phyloP scores from a whole-genome alignment of 2,113 vertebrate species.

The Crotalus viridis region DNA sequence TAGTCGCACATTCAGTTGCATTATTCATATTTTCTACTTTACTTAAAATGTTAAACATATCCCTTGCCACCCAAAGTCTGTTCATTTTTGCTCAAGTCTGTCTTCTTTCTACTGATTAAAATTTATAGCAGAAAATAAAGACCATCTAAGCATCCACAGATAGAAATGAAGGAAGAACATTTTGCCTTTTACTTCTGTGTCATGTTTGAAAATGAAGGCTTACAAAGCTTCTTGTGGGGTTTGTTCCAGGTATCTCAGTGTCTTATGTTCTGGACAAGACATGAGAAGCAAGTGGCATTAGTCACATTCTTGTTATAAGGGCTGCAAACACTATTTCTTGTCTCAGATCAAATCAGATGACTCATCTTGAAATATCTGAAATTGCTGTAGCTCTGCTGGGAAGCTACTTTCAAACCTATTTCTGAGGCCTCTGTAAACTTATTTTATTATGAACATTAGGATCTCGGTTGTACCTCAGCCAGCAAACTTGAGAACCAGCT shows the following conservation, averaged over 20 bases:
- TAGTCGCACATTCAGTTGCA: not conserved
- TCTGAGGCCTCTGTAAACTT: not conserved
- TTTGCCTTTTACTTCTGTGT: not conserved
- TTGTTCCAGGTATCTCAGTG: not conserved
- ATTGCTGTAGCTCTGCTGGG: not conserved
- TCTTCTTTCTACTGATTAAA: not conserved
- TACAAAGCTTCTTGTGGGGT: not conserved
- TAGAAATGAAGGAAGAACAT: not conserved
- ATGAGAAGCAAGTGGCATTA: not conserved
- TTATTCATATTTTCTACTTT: not conserved
- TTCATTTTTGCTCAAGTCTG: not conserved
- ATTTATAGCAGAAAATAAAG: not conserved
- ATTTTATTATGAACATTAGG: not conserved
- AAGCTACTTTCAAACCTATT: not conserved
- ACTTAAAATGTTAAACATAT: not conserved
- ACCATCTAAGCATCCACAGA: not conserved
- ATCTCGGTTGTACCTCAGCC: not conserved
- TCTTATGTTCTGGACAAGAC: not conserved
- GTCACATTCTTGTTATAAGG: not conserved
- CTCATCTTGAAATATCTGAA: not conserved
- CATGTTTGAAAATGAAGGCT: not conserved
- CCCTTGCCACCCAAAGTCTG: not conserved
- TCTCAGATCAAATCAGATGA: not conserved
- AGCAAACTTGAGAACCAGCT: not conserved
- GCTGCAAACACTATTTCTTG: not conserved